Percentiles rank a stretch among this genome's conserved stretches.
phyloP scores from a whole-genome alignment of 2,888 invertebrate species.

The Oithona nana region DNA sequence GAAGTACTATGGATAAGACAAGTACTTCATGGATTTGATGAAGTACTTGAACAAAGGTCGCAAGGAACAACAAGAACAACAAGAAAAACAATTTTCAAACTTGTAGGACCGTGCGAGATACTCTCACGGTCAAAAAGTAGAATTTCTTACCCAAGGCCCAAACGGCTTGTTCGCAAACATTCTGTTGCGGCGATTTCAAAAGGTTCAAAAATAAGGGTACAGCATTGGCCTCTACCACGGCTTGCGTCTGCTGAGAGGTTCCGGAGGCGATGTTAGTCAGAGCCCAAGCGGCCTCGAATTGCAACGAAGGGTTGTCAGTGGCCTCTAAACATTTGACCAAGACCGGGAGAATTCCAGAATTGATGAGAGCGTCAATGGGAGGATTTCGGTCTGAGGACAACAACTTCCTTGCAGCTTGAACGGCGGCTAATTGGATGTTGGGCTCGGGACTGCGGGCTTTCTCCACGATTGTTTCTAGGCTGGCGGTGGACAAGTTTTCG shows the following conservation, averaged over 20 bases:
- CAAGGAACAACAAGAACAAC: no score
- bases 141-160: conserved; percentile 95
- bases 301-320: conserved; percentile 56
- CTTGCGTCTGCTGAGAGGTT: conserved; percentile 73
- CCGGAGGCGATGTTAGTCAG: conserved; percentile 90
- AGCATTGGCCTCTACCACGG: conserved; percentile 81
- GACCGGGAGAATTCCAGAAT: conserved; percentile 82
- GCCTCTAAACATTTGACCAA: conserved; percentile 71
- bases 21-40: no score
- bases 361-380: conserved; percentile 86
- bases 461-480: conserved; percentile 60
- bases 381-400: conserved; percentile 95
- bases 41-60: no score
- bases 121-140: no score
- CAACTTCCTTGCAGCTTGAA: conserved; percentile 84
- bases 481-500: conserved; percentile 39
- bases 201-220: conserved; percentile 84
- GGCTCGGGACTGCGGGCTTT: conserved; percentile 62
- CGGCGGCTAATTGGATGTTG: conserved; percentile 63
- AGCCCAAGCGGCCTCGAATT: conserved; percentile 96
- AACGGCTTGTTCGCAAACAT: conserved; percentile 87
- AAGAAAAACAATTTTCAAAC: no score
- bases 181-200: conserved; percentile 76
- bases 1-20: no score
- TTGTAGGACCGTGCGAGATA: no score